Evolutionary conservation across 2,888 invertebrate genomes (phyloP).

Genomic region (Lagria hirta): DNA sequence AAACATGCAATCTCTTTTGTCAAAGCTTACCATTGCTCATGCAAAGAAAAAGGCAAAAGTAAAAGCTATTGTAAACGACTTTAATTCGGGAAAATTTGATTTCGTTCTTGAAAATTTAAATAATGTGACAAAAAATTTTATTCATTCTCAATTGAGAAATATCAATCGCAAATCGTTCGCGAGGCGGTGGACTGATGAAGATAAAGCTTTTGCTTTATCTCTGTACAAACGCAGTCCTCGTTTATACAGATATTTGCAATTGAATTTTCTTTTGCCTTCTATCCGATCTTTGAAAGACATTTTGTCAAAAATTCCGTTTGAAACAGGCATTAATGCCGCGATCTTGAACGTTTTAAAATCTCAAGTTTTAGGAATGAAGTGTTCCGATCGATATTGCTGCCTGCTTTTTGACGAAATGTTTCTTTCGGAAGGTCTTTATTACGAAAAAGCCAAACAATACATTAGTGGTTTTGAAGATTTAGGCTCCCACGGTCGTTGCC

Average conservation of each 20-base stretch:
- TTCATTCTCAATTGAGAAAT: slow-evolving; percentile 30
- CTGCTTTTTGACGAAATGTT: slow-evolving; percentile 33
- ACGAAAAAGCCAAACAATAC: background rate
- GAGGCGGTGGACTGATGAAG: slow-evolving; percentile 25
- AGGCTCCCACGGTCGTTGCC: no score
- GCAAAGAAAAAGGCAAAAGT: no score
- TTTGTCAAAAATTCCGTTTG: slow-evolving; percentile 29
- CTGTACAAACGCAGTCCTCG: slow-evolving; percentile 32
- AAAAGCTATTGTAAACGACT: no score
- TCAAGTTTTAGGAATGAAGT: slow-evolving; percentile 16
- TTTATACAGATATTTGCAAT: slow-evolving; percentile 26
- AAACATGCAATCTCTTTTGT: no score
- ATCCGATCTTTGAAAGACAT: slow-evolving; percentile 26
- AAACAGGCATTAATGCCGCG: slow-evolving; percentile 23
- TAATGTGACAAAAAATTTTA: slow-evolving; percentile 28
- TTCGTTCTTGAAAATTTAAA: slow-evolving; percentile 15
- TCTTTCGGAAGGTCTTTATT: slow-evolving; percentile 8
- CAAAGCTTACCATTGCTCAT: no score
- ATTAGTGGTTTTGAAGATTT: background rate
- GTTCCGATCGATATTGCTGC: slow-evolving; percentile 22
- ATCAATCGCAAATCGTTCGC: background rate
- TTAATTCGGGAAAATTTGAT: background rate
- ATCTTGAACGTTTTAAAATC: slow-evolving; percentile 22
- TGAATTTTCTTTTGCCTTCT: slow-evolving; percentile 28
- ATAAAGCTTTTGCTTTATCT: slow-evolving; percentile 31